phyloP scores from a whole-genome alignment of 2,888 invertebrate genomes.

The Seira musarum region DNA sequence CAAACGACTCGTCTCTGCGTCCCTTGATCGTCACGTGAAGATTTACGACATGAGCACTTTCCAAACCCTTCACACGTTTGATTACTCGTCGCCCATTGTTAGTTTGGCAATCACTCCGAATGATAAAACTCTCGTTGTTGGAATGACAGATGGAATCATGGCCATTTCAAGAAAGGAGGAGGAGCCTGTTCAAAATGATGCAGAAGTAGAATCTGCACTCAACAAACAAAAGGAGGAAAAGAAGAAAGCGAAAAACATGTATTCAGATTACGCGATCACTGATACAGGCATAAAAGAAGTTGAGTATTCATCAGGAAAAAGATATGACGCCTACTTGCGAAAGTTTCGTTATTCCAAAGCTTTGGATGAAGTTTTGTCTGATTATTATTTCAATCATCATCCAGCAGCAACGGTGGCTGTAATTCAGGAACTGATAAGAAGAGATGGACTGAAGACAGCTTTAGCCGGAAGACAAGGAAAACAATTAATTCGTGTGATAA shows the following conservation, averaged over 20 bases:
- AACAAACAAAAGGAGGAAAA: constrained; percentile 27
- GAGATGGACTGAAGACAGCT: constrained; percentile 84
- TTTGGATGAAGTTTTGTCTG: constrained; percentile 80
- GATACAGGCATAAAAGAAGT: constrained; percentile 64
- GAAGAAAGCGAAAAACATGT: constrained; percentile 48
- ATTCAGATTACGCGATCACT: constrained; percentile 65
- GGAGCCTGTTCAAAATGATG: constrained; percentile 15
- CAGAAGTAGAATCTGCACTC: constrained; percentile 53
- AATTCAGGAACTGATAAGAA: constrained; percentile 88
- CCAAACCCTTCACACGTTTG: constrained; percentile 89
- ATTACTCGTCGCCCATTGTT: constrained; percentile 91
- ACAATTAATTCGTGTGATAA: constrained; percentile 79
- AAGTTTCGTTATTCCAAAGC: constrained; percentile 89
- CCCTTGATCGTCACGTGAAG: constrained; percentile 94
- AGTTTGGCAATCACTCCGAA: constrained; percentile 79
- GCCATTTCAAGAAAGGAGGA: constrained; percentile 82
- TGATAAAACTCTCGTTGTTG: constrained; percentile 90
- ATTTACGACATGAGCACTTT: constrained; percentile 91
- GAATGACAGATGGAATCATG: constrained; percentile 93
- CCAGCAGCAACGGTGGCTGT: constrained; percentile 87
- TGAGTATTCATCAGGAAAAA: constrained; percentile 69
- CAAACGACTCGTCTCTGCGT: constrained; percentile 88
- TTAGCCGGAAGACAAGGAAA: constrained; percentile 82
- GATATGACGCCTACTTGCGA: constrained; percentile 82
- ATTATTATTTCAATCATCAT: constrained; percentile 76